Percentiles rank a stretch among this genome's conserved stretches.
Evolutionary conservation across 1,140 invertebrate genomes (phyloP).

Genomic region (Pseudomyrmex concolor): DNA sequence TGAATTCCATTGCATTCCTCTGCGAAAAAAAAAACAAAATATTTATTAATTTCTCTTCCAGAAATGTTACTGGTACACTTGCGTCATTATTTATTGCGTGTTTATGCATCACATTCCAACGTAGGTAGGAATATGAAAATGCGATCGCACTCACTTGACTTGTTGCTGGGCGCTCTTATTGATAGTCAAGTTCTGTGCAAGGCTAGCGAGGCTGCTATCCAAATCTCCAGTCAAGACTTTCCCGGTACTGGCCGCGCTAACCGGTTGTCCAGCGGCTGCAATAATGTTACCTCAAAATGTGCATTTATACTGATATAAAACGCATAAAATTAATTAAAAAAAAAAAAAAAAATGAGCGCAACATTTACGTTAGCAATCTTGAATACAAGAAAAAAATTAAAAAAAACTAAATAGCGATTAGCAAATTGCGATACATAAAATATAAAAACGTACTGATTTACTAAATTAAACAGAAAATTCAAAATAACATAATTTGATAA

Average conservation of each 20-base stretch:
- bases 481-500: slow-evolving; percentile 1
- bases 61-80: neutral
- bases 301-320: slow-evolving; percentile 85
- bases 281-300: slow-evolving; percentile 74
- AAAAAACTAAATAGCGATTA: neutral
- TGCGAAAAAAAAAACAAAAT: slow-evolving; percentile 72
- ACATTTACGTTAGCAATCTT: slow-evolving; percentile 69
- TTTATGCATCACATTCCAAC: too few relatives aligned
- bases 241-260: slow-evolving; percentile 83
- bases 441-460: slow-evolving; percentile 16
- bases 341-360: slow-evolving; percentile 59
- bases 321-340: slow-evolving; percentile 88
- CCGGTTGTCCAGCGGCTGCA: slow-evolving; percentile 82
- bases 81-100: neutral
- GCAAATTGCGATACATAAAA: neutral
- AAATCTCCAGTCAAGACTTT: slow-evolving; percentile 96
- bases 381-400: slow-evolving; percentile 45
- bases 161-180: slow-evolving; percentile 91
- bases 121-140: slow-evolving; percentile 1
- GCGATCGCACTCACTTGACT: slow-evolving; percentile 88
- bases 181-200: slow-evolving; percentile 96
- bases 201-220: slow-evolving; percentile 94
- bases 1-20: slow-evolving; percentile 94
- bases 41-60: neutral
- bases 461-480: neutral